A percentile compares a stretch with the other conserved stretches of the same genome.
Conservation (phyloP, 2,113 vertebrate species). For the Upupa epops region DNA sequence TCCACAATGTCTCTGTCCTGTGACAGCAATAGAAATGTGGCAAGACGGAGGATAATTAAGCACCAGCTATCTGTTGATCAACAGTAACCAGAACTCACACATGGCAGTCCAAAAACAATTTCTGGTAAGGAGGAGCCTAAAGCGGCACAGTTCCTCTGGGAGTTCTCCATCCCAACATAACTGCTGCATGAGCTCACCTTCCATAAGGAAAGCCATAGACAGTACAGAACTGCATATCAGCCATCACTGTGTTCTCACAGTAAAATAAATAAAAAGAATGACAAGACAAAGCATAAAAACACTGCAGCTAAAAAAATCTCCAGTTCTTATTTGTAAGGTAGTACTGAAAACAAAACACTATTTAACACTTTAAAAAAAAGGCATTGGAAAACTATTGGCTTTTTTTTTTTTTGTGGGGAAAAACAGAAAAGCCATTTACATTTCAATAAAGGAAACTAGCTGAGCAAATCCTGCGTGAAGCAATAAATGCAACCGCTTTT, state of each 20-base stretch:
- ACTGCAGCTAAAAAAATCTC: not conserved
- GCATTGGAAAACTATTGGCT: not conserved
- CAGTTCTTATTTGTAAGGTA: not conserved
- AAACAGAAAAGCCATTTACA: conserved; percentile 19
- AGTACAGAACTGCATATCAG: not conserved
- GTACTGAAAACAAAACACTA: conserved; percentile 1
- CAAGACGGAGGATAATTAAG: not conserved
- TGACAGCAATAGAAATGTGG: not conserved
- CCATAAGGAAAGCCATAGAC: not conserved
- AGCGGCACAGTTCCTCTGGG: not conserved
- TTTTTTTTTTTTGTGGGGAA: not conserved
- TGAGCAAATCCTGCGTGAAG: not conserved
- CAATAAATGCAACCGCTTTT: not conserved
- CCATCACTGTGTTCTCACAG: not conserved
- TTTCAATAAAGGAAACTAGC: conserved; percentile 16
- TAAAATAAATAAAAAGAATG: not conserved
- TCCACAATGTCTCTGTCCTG: not conserved
- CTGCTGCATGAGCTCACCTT: not conserved
- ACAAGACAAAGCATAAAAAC: not conserved
- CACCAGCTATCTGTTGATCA: not conserved
- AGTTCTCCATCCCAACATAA: not conserved
- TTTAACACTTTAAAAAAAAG: conserved; percentile 3
- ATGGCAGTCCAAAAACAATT: not conserved
- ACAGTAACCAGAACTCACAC: not conserved
- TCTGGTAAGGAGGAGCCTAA: not conserved